A percentile compares a stretch with the other conserved stretches of the same genome.
phyloP scores from a whole-genome alignment of 2,113 vertebrate genomes.

The Alethe diademata region DNA sequence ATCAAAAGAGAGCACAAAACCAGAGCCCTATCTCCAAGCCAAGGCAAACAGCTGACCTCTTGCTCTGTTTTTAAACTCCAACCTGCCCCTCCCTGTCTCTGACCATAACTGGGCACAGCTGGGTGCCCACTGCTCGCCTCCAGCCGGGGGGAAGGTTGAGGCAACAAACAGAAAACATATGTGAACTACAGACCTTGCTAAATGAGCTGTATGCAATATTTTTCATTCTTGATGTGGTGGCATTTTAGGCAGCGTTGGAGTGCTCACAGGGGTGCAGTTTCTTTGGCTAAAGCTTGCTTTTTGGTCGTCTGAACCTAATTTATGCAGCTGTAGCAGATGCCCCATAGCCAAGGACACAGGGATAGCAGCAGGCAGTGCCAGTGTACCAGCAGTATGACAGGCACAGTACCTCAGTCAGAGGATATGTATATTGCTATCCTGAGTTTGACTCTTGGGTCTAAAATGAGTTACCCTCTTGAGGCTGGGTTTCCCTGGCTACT shows the following conservation, averaged over 20 bases:
- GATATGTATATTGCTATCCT: background rate
- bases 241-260: background rate
- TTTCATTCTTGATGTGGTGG: background rate
- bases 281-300: background rate
- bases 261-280: background rate
- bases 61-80: background rate
- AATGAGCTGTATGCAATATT: background rate
- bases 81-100: background rate
- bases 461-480: background rate
- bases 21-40: background rate
- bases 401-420: background rate
- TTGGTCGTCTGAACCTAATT: background rate
- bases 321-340: background rate
- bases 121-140: background rate
- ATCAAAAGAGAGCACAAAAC: accelerated
- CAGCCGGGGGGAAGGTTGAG: background rate
- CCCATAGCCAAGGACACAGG: background rate
- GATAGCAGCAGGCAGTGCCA: background rate
- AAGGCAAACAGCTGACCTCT: background rate
- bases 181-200: constrained; percentile 27
- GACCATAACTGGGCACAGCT: constrained; percentile 53
- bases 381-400: accelerated
- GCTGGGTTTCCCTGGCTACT: background rate
- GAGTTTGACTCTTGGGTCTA: background rate
- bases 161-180: constrained; percentile 30